A percentile compares a stretch with the other conserved stretches of the same genome.
Evolutionary conservation across 2,888 invertebrate genomes (phyloP).

Genomic region (Drosophila cognata): DNA sequence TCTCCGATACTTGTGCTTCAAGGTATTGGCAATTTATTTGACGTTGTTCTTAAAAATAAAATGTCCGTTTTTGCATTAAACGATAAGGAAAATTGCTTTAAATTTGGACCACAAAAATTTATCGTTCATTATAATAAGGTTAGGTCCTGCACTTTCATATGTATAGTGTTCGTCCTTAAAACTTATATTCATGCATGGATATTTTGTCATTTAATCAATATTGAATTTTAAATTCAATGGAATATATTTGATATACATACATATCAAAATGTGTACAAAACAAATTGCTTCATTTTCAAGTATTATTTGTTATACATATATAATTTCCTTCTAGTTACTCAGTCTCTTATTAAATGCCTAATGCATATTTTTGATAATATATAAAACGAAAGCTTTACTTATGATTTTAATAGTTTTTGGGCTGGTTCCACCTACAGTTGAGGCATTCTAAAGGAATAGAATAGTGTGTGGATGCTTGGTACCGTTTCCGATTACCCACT

Average conservation of each 20-base stretch:
- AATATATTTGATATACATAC: too few relatives aligned
- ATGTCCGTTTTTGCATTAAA: slow-evolving; percentile 18
- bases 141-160: slow-evolving; percentile 8
- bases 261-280: neutral
- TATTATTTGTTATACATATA: neutral
- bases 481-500: slow-evolving; percentile 19
- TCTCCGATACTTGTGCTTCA: slow-evolving; percentile 12
- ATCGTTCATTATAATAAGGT: slow-evolving; percentile 35
- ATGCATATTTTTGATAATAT: neutral
- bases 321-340: neutral
- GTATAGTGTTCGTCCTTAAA: neutral
- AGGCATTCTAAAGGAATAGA: neutral
- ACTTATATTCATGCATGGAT: neutral
- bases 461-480: neutral
- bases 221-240: too few relatives aligned
- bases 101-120: slow-evolving; percentile 12
- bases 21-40: slow-evolving; percentile 30
- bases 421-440: neutral
- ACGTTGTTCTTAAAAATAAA: slow-evolving; percentile 13
- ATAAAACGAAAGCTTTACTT: neutral
- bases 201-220: neutral
- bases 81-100: slow-evolving; percentile 28
- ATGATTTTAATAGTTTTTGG: neutral
- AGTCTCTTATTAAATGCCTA: neutral
- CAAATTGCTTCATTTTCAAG: neutral